Evolutionary conservation across 2,888 invertebrate genomes (phyloP).

Genomic region (Tetheella fluctuosa): DNA sequence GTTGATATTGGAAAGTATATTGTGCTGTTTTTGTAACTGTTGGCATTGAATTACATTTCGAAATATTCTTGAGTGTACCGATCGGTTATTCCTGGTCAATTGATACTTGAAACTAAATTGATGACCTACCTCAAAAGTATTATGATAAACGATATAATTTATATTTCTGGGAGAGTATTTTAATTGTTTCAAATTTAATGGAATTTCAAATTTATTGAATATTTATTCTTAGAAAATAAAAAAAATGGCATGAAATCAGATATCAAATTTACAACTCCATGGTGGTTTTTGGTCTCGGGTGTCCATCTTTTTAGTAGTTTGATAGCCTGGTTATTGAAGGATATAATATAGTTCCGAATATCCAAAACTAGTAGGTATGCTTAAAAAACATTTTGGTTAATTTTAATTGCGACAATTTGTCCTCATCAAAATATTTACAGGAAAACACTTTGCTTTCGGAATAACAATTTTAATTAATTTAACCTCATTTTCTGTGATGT

Average conservation of each 20-base stretch:
- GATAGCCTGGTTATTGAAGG: no score
- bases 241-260: background rate
- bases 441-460: background rate
- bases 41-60: conserved; percentile 30
- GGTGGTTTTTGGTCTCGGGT: background rate
- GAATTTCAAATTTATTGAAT: background rate
- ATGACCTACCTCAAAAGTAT: conserved; percentile 48
- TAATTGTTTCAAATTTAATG: no score
- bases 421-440: background rate
- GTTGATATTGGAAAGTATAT: background rate
- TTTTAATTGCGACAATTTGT: background rate
- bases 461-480: background rate
- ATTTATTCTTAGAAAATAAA: no score
- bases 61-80: conserved; percentile 18
- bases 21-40: conserved; percentile 19
- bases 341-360: background rate
- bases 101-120: conserved; percentile 22
- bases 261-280: background rate
- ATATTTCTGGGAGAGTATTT: background rate
- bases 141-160: background rate
- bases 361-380: background rate
- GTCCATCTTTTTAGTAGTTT: no score
- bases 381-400: background rate
- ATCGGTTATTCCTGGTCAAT: conserved; percentile 27
- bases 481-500: background rate